Conservation (phyloP, 2,888 invertebrate species). For the Ceraclea dissimilis region DNA sequence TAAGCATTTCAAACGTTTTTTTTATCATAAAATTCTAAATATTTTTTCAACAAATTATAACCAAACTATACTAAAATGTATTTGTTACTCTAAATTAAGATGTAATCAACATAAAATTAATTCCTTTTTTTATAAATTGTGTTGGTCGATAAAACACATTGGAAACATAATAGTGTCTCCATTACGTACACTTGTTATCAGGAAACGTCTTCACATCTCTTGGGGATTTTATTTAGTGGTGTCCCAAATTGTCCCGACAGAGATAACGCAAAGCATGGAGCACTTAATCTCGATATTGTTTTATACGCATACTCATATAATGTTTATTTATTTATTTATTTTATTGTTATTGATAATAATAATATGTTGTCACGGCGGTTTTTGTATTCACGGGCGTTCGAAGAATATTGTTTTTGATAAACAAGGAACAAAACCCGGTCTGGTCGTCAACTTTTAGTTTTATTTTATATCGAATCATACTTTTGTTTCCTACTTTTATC, state of each 20-base stretch:
- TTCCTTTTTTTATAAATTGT: neutral
- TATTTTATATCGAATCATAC: too few species aligned
- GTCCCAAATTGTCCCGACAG: slow-evolving; percentile 1
- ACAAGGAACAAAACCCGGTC: neutral
- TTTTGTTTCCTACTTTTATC: too few species aligned
- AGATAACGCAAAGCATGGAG: neutral
- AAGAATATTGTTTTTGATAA: neutral
- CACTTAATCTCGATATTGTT: neutral
- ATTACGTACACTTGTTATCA: neutral
- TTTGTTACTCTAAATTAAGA: too few species aligned
- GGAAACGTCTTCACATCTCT: neutral
- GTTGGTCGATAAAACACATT: neutral
- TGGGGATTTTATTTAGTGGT: neutral
- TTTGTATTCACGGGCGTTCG: neutral
- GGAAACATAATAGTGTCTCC: neutral
- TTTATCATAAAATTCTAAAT: too few species aligned
- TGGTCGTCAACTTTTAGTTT: too few species aligned
- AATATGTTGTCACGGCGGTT: neutral
- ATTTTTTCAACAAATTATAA: too few species aligned
- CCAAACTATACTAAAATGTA: too few species aligned
- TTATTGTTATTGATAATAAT: neutral
- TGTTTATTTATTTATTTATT: neutral
- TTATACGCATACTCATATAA: neutral
- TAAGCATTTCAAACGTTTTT: too few species aligned
- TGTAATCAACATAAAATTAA: neutral